A percentile compares a stretch with the other conserved stretches of the same genome.
Evolutionary conservation across 2,888 invertebrate genomes (phyloP).

Genomic region (Caenorhabditis afra): DNA sequence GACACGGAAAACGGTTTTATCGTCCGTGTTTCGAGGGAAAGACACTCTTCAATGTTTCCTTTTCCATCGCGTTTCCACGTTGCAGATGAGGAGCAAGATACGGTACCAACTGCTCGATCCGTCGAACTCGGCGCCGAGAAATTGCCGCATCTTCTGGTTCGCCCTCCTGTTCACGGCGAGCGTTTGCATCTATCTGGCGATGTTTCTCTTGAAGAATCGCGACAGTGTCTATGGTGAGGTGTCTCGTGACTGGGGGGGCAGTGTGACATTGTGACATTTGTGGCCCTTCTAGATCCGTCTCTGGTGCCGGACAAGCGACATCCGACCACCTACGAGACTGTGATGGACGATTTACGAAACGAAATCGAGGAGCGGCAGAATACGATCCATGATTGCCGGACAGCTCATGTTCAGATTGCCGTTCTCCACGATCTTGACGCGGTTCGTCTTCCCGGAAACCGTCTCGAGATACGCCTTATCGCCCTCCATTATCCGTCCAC

Average conservation of each 20-base stretch:
- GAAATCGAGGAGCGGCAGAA: slow-evolving; percentile 11
- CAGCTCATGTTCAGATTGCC: slow-evolving; percentile 43
- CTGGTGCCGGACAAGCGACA: slow-evolving; percentile 27
- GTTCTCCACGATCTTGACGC: slow-evolving; percentile 31
- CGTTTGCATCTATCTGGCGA: slow-evolving; percentile 1
- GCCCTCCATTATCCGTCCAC: slow-evolving; percentile 33
- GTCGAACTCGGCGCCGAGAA: slow-evolving; percentile 10
- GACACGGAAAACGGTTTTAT: too few species aligned
- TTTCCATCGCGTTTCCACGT: not conserved
- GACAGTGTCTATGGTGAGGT: not conserved
- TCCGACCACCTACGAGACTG: slow-evolving; percentile 63
- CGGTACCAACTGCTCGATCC: slow-evolving; percentile 47
- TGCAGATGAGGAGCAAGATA: slow-evolving; percentile 47
- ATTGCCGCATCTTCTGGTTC: slow-evolving; percentile 11
- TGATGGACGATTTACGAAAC: slow-evolving; percentile 61
- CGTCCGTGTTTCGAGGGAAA: too few species aligned
- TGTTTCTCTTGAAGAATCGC: not conserved
- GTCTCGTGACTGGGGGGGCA: not conserved
- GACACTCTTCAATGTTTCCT: too few species aligned
- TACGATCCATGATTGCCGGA: slow-evolving; percentile 32
- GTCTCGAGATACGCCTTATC: slow-evolving; percentile 36
- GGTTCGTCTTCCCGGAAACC: slow-evolving; percentile 26
- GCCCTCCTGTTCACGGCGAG: slow-evolving; percentile 3
- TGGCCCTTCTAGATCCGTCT: slow-evolving; percentile 15
- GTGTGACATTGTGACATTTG: too few species aligned